Conservation (phyloP, 2,113 vertebrate genomes). For the Macaca nemestrina region DNA sequence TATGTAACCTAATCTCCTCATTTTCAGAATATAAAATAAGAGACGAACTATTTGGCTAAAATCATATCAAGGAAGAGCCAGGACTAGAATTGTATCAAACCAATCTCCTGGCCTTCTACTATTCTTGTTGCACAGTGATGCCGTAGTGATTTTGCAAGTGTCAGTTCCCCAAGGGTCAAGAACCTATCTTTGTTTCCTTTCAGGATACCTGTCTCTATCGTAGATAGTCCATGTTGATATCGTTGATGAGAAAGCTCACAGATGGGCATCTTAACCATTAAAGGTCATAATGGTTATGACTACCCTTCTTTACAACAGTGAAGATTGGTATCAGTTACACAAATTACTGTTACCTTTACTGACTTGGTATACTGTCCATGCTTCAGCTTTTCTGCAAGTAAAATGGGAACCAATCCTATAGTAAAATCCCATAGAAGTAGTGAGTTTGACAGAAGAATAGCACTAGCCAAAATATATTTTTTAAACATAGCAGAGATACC, state of each 20-base stretch:
- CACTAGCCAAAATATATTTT: background rate
- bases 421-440: background rate
- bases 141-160: background rate
- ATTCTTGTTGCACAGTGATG: background rate
- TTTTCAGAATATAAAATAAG: conserved; percentile 15
- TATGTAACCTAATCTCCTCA: background rate
- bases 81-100: background rate
- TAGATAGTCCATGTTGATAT: background rate
- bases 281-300: background rate
- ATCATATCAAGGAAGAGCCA: background rate
- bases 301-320: background rate
- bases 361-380: background rate
- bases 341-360: background rate
- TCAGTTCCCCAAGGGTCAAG: background rate
- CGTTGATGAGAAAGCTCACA: background rate
- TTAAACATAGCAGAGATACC: conserved; percentile 3
- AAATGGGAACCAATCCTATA: background rate
- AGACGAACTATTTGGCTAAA: background rate
- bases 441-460: background rate
- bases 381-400: background rate
- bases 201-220: background rate
- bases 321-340: background rate
- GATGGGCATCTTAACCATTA: background rate
- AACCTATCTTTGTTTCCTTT: background rate
- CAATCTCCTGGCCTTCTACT: background rate